Percentiles rank a stretch among this genome's conserved stretches.
Conservation (phyloP, 1,140 invertebrate species). For the Reticulitermes speratus region DNA sequence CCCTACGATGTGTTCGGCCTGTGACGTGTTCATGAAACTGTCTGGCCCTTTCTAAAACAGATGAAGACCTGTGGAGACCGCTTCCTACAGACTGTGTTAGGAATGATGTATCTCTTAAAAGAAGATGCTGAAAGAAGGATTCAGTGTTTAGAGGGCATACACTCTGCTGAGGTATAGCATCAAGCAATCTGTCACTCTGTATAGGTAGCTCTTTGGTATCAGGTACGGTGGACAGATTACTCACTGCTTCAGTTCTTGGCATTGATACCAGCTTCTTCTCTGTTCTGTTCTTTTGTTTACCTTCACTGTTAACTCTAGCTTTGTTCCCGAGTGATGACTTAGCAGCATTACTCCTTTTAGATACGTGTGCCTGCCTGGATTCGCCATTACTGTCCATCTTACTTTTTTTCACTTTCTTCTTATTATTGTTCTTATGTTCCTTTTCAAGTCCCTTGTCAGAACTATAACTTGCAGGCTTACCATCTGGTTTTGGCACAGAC, state of each 20-base stretch:
- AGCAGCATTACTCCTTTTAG: neutral
- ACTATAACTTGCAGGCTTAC: neutral
- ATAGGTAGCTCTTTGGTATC: neutral
- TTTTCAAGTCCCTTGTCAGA: slow-evolving; percentile 42
- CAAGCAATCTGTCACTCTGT: neutral
- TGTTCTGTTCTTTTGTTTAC: slow-evolving; percentile 41
- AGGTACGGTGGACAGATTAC: neutral
- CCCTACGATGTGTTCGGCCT: neutral
- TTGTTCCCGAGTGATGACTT: neutral
- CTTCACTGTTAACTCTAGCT: slow-evolving; percentile 36
- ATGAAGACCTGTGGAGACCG: slow-evolving; percentile 48
- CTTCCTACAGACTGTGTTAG: slow-evolving; percentile 42
- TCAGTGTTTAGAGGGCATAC: slow-evolving; percentile 51
- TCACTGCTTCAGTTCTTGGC: slow-evolving; percentile 11
- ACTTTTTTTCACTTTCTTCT: slow-evolving; percentile 37
- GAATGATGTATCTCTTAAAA: slow-evolving; percentile 53
- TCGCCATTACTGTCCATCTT: slow-evolving; percentile 1
- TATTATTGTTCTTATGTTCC: slow-evolving; percentile 38
- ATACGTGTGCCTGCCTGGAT: neutral
- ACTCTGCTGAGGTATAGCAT: neutral
- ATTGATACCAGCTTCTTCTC: neutral
- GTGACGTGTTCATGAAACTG: slow-evolving; percentile 55
- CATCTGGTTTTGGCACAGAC: neutral
- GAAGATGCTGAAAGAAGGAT: slow-evolving; percentile 69
- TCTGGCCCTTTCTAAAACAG: slow-evolving; percentile 62